A percentile compares a stretch with the other conserved stretches of the same genome.
These are phyloP conservation scores for Scylla paramamosain DNA, from an alignment of 1,140 invertebrate genomes.

Conservation along the genomic window DNA sequence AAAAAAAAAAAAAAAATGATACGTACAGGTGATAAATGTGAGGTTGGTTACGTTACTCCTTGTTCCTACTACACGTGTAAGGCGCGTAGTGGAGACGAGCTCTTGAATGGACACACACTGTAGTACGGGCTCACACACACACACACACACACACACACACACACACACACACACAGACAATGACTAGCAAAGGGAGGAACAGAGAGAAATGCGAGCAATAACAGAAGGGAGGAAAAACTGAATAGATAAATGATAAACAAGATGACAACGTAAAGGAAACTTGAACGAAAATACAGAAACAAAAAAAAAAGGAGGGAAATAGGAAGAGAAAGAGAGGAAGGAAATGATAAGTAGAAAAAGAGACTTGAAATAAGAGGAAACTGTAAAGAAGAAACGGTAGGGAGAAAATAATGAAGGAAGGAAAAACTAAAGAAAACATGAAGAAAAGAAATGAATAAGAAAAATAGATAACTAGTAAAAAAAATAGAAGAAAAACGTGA, in stretches of 20 bases:
- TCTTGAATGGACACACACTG: constrained; percentile 12
- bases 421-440: not conserved
- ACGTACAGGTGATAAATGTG: no score
- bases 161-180: constrained; percentile 41
- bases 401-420: not conserved
- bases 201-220: not conserved
- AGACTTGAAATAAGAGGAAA: no score
- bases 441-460: not conserved
- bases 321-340: not conserved
- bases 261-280: no score
- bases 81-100: no score
- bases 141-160: constrained; percentile 60
- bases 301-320: not conserved
- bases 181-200: not conserved
- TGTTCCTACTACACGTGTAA: no score
- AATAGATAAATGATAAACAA: not conserved
- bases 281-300: not conserved
- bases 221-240: not conserved
- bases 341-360: not conserved
- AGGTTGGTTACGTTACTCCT: no score
- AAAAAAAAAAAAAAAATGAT: no score
- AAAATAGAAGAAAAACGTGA: not conserved
- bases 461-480: not conserved
- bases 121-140: not conserved
- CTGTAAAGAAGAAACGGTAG: not conserved